Evolutionary conservation across 2,888 invertebrate genomes (phyloP).

Genomic region (Sesia apiformis): DNA sequence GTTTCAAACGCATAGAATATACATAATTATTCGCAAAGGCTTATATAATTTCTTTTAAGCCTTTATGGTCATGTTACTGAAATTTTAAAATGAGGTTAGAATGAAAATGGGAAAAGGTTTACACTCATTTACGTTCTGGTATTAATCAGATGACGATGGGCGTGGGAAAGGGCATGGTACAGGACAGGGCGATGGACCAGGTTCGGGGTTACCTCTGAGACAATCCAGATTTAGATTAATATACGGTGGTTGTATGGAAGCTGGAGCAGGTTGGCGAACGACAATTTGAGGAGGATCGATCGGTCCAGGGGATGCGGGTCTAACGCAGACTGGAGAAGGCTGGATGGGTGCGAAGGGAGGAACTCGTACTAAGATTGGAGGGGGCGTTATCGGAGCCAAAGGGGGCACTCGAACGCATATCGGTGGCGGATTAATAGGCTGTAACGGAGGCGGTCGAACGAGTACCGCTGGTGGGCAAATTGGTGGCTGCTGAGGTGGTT

Average conservation of each 20-base stretch:
- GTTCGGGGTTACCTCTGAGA: too few relatives aligned
- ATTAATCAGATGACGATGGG: too few relatives aligned
- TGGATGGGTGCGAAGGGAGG: conserved; percentile 26
- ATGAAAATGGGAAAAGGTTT: too few relatives aligned
- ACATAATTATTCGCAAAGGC: too few relatives aligned
- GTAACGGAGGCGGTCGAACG: conserved; percentile 26
- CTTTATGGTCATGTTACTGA: too few relatives aligned
- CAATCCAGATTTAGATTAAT: conserved; percentile 8
- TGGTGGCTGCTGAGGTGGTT: conserved; percentile 25
- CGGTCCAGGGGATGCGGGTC: conserved; percentile 17
- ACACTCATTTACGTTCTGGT: too few relatives aligned
- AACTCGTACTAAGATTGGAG: conserved; percentile 32
- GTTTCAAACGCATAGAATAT: too few relatives aligned
- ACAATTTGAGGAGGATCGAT: conserved; percentile 27
- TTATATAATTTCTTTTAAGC: too few relatives aligned
- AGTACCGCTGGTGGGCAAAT: conserved; percentile 31
- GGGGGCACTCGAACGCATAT: conserved; percentile 33
- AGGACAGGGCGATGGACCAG: too few relatives aligned
- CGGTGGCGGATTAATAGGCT: conserved; percentile 32
- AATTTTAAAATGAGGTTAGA: too few relatives aligned
- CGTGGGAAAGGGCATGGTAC: too few relatives aligned
- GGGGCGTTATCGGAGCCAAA: conserved; percentile 26
- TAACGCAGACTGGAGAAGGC: conserved; percentile 20
- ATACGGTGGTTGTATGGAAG: conserved; percentile 29
- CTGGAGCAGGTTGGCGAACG: conserved; percentile 28